Conservation (phyloP, 2,888 invertebrate genomes). For the Ornithoptera priamus region DNA sequence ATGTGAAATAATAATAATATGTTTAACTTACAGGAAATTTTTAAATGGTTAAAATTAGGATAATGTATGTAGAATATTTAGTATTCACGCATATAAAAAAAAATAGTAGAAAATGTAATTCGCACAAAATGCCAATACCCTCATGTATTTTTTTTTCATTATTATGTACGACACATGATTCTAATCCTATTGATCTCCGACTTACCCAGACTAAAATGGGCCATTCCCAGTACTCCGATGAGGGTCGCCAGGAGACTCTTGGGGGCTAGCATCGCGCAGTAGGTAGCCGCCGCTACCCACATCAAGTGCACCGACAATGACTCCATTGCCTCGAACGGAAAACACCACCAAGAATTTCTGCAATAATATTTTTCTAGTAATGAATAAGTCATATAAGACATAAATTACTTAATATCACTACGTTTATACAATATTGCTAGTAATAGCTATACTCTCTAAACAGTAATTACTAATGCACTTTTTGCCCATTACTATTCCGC, state of each 20-base stretch:
- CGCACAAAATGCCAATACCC: background rate
- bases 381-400: no score
- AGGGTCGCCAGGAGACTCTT: constrained; percentile 90
- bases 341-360: constrained; percentile 93
- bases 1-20: no score
- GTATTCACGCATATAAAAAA: no score
- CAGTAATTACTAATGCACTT: no score
- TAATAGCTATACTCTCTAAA: no score
- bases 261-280: constrained; percentile 91
- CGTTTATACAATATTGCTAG: no score
- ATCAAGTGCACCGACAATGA: constrained; percentile 91
- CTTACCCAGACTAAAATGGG: constrained; percentile 91
- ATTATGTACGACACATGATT: background rate
- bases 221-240: constrained; percentile 92
- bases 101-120: no score
- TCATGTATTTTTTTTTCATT: background rate
- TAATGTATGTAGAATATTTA: no score
- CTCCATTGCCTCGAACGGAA: constrained; percentile 93
- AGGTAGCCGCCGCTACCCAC: constrained; percentile 95
- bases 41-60: no score
- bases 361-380: constrained; percentile 32
- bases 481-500: no score
- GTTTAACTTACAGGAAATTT: no score
- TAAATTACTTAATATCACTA: no score
- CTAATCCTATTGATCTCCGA: background rate